A percentile compares a stretch with the other conserved stretches of the same genome.
Conservation (phyloP, 2,888 invertebrate species). For the Liposcelis brunnea region DNA sequence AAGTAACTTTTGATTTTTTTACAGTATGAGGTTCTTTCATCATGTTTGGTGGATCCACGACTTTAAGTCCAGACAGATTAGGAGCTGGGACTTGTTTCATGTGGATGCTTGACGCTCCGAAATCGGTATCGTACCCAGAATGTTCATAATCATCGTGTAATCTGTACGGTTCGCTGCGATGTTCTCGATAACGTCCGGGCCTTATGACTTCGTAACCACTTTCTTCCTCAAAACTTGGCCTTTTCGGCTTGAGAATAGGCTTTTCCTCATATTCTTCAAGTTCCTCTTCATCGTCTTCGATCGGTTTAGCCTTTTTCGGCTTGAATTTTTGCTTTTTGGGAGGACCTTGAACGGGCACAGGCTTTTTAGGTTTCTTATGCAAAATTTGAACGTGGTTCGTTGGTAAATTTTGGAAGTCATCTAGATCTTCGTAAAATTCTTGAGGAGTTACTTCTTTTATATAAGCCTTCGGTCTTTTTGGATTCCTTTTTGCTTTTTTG, state of each 20-base stretch:
- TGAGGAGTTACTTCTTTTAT: conserved; percentile 2
- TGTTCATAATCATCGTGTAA: neutral
- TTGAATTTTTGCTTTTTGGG: neutral
- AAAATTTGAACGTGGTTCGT: neutral
- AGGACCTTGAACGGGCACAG: neutral
- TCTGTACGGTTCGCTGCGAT: neutral
- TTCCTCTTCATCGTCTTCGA: neutral
- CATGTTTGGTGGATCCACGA: neutral
- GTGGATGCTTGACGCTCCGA: neutral
- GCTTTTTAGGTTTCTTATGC: neutral
- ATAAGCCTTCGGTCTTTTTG: neutral
- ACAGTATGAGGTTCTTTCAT: neutral
- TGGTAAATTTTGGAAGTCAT: neutral
- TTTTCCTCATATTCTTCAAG: neutral
- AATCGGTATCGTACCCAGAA: neutral
- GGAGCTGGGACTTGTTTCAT: conserved; percentile 6
- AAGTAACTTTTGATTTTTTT: neutral
- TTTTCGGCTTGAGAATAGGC: neutral
- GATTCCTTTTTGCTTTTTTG: neutral
- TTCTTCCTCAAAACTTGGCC: conserved; percentile 1
- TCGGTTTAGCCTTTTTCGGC: neutral
- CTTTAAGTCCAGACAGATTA: neutral
- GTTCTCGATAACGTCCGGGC: neutral
- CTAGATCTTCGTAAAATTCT: conserved; percentile 3
- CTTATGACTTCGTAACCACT: neutral